Base-by-base conservation (phyloP, 92 coral and sea anemone species). In the Ricordea florida region DNA sequence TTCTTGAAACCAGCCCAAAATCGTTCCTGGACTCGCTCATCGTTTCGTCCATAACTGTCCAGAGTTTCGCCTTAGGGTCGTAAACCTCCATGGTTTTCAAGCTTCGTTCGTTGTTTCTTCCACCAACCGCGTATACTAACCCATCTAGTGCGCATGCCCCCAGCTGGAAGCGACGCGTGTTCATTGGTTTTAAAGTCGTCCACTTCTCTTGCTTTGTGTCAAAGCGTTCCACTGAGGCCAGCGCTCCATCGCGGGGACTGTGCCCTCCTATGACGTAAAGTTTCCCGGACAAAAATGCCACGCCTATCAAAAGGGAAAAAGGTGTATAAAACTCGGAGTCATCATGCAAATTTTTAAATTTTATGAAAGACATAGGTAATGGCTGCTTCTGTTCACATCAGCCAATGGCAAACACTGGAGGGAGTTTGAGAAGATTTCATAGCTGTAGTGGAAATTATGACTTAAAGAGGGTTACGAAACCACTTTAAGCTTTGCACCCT, bases 261-360 rank as follows among this genome's bases (percentile, higher is more conserved):
- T 82, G 90, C 11, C 98, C 98, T n/a, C 97, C 97, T 57, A 94
- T 81, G 21, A 89, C 98, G 84, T 85, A 94, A n/a, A 94, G 57
- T 40, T 93, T 89, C 46, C 68, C 73, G 46, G 78, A 45, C 33
- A 83, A 14, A 40, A 78, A 81, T 8, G 86, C 96, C 6, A 74
- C 85, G 8, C 92, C 98, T 92, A 66, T 7, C 32, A 53, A 1
- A 4, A 36, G 34, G 35, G 16, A 3, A 37, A 33, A 2, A 23
- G 27, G 30, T 2, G 57, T 2, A 3, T 18, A 41, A 6, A n/a
- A n/a, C n/a, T n/a, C n/a, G n/a, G n/a, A n/a, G n/a, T n/a, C n/a
- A n/a, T n/a, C n/a, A n/a, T n/a, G n/a, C n/a, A n/a, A n/a, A n/a
- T n/a, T n/a, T n/a, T n/a, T n/a, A n/a, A n/a, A n/a, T n/a, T n/a